phyloP scores from a whole-genome alignment of 2,113 vertebrate species.

The Rhea pennata region DNA sequence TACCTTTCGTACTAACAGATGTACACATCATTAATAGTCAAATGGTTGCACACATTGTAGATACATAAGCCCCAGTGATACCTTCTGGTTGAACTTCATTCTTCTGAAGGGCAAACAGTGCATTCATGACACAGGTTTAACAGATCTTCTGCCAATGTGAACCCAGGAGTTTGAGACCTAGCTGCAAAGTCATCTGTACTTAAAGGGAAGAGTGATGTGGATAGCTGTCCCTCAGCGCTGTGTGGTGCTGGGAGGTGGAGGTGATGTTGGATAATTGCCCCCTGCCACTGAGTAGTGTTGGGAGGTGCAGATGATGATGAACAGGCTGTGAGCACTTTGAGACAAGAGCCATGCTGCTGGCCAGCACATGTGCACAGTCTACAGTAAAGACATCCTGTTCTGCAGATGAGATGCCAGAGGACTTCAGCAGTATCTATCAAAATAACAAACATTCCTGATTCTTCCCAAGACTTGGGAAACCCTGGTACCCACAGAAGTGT shows the following conservation, averaged over 20 bases:
- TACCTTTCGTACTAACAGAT: not conserved
- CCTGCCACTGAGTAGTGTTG: not conserved
- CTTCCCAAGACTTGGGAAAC: fast-evolving
- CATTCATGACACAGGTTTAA: not conserved
- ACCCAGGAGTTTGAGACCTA: not conserved
- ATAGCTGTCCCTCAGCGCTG: not conserved
- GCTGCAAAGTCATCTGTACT: not conserved
- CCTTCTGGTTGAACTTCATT: not conserved
- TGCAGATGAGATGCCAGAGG: not conserved
- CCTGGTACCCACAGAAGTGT: not conserved
- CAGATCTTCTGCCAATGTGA: not conserved
- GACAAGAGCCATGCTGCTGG: not conserved
- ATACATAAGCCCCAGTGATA: fast-evolving
- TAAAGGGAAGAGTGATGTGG: not conserved
- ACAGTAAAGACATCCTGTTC: not conserved
- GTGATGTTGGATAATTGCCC: not conserved
- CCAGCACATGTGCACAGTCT: fast-evolving
- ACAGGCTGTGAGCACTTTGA: not conserved
- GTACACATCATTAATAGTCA: not conserved
- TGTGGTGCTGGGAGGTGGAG: not conserved
- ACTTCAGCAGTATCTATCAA: not conserved
- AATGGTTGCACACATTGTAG: not conserved
- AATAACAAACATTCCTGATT: not conserved
- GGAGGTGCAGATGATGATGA: not conserved
- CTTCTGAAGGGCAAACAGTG: not conserved